phyloP scores from a whole-genome alignment of 2,797 vertebrate genomes.

The Diglossa cyanea region DNA sequence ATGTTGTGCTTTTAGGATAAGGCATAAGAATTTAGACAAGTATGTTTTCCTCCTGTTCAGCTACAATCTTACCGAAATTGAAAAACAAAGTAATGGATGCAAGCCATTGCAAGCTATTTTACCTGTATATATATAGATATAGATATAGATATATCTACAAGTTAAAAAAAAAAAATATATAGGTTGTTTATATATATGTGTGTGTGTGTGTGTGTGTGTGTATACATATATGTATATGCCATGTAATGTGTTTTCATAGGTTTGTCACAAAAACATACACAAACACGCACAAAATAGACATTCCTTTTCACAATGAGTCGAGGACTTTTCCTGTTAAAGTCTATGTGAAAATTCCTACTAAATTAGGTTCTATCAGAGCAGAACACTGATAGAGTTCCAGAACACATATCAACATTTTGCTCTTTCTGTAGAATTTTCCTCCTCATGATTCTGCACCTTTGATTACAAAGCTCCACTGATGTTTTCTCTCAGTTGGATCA shows the following conservation, averaged over 20 bases:
- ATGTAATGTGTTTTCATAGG: not conserved
- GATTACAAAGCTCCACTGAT: not conserved
- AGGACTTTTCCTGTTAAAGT: not conserved
- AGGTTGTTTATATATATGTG: too few species aligned
- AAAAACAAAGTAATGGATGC: not conserved
- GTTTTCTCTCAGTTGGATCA: not conserved
- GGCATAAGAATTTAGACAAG: not conserved
- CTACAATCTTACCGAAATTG: not conserved
- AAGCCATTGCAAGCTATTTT: not conserved
- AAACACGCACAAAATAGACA: not conserved
- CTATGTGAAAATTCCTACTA: not conserved
- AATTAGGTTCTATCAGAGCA: not conserved
- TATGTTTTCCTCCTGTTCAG: not conserved
- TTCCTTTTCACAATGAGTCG: not conserved
- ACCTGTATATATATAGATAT: rapidly evolving
- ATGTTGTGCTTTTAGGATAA: not conserved
- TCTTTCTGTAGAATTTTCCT: not conserved
- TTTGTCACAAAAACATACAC: not conserved
- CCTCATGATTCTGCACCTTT: not conserved
- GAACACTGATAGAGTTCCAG: not conserved
- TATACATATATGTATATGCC: too few species aligned
- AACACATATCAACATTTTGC: not conserved
- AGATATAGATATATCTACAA: too few species aligned
- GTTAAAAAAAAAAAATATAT: too few species aligned
- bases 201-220: too few species aligned